Evolutionary conservation across 2,797 vertebrate species (phyloP), one percentile per base, ranked within the genome.

Genomic region (Mallotus villosus): DNA sequence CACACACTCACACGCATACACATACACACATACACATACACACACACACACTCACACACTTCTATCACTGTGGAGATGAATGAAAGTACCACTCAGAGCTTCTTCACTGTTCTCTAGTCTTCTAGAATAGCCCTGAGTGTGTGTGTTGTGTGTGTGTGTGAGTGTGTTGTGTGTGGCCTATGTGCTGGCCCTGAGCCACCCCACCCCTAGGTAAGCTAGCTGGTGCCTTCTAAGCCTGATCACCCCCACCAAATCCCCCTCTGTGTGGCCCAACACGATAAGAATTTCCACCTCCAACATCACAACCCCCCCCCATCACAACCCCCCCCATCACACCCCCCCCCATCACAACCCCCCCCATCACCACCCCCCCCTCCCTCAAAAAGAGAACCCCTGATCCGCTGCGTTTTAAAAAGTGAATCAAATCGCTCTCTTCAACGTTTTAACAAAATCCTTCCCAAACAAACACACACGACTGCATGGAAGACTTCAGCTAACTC

Each of bases 171-270:
- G 65, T 25, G 63, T 75, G 67, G 25, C 82, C 87, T 46, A 25
- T 0, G 66, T 62, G 65, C 72, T 60, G 65, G 78, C 67, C 77
- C 67, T 24, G 62, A 75, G 70, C 83, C 88, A 78, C 80, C 61
- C 55, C 74, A 84, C 77, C 72, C 22, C 79, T 81, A 84, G 84
- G 86, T 88, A 88, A 90, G 83, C 84, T 41, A 77, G 75, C 78
- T 79, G 82, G 78, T 82, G 84, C 85, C 24, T 84, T 86, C 72
- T 87, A 90, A 91, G 81, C 89, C 57, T 75, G 58, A 84, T 90
- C 86, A 89, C 78, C 68, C 77, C 19, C n/a, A 71, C 17, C 37
- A 41, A 41, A 41, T 41, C 72, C 77, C 75, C 81, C 73, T 63
- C 77, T 78, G 57, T 84, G 80, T 89, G 90, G 80, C 77, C 77